A percentile compares a stretch with the other conserved stretches of the same genome.
Conservation (phyloP, 2,888 invertebrate species). For the Villa cingulata region DNA sequence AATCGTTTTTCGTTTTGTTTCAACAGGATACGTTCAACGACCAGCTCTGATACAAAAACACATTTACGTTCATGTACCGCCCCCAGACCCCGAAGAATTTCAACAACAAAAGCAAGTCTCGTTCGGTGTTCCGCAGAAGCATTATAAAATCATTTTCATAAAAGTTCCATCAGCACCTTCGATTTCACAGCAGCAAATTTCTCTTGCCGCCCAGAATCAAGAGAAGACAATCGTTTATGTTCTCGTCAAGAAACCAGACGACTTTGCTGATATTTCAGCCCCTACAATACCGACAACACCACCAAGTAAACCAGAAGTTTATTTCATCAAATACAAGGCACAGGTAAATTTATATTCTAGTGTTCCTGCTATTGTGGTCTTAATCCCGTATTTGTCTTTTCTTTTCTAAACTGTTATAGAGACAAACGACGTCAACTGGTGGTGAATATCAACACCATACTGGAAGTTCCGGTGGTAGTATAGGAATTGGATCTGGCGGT, state of each 20-base stretch:
- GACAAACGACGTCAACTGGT: neutral
- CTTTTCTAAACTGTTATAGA: neutral
- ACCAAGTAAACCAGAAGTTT: constrained; percentile 79
- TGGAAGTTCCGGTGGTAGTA: constrained; percentile 5
- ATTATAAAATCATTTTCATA: constrained; percentile 87
- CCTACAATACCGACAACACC: constrained; percentile 67
- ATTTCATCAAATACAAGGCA: constrained; percentile 54
- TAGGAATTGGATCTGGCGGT: constrained; percentile 11
- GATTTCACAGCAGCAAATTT: constrained; percentile 68
- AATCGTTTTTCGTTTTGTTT: neutral
- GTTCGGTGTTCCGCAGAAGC: constrained; percentile 65
- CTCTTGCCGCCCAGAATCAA: constrained; percentile 66
- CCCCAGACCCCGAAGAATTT: constrained; percentile 67
- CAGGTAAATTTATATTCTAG: constrained; percentile 16
- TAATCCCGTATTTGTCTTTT: too few species aligned
- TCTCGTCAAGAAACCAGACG: constrained; percentile 76
- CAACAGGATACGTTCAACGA: constrained; percentile 11
- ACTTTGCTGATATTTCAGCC: constrained; percentile 64
- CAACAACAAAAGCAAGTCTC: constrained; percentile 43
- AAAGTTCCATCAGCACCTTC: constrained; percentile 77
- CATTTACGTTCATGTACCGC: constrained; percentile 82
- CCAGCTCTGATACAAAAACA: constrained; percentile 60
- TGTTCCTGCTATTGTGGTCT: too few species aligned
- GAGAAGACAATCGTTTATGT: constrained; percentile 83
- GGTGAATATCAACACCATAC: neutral